Evolutionary conservation across 2,113 vertebrate species (phyloP), one percentile per base, ranked within the genome.

Genomic region (Bufo bufo): DNA sequence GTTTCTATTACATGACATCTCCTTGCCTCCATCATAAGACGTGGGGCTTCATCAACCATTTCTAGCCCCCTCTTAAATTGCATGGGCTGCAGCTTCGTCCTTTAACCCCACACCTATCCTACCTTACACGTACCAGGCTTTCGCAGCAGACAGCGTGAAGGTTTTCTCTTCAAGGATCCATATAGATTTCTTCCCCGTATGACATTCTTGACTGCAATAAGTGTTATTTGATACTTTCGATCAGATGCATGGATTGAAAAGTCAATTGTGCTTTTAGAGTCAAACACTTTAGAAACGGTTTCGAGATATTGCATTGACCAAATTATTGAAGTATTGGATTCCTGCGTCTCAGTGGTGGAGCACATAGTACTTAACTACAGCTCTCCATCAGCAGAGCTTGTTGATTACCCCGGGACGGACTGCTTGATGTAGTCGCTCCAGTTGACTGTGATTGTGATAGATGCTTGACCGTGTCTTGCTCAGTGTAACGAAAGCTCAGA

Each of bases 211-310:
- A 58, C n/a, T 58, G 77, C n/a, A 54, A 59, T 80, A 80, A 80
- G 77, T 80, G 52, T 80, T 80, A 80, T 58, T 56, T 80, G 77
- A 80, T 80, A 80, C 77, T 0, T 80, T 80, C 52, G 77, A 80
- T 80, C 20, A 43, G n/a, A 13, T 43, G 77, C 52, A 33, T 17
- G 77, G 33, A 59, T 56, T 80, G 11, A 58, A 80, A 80, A 56
- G 77, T 80, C 77, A 80, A 80, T 80, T 80, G 77, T 58, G 54
- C 77, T 56, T 80, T 56, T 58, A 80, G 77, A 80, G 54, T 58
- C 20, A 80, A 80, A 80, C 77, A 58, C 77, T 56, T 59, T 52
- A 80, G 52, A 16, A 80, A 80, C 8, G 54, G 77, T 17, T 80
- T 80, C 13, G 0, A 80, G 77, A 58, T 80, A 80, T 6, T 17